These are phyloP conservation scores for Nymphalis urticae DNA, from an alignment of 2,888 invertebrate species.

Conservation along the genomic window DNA sequence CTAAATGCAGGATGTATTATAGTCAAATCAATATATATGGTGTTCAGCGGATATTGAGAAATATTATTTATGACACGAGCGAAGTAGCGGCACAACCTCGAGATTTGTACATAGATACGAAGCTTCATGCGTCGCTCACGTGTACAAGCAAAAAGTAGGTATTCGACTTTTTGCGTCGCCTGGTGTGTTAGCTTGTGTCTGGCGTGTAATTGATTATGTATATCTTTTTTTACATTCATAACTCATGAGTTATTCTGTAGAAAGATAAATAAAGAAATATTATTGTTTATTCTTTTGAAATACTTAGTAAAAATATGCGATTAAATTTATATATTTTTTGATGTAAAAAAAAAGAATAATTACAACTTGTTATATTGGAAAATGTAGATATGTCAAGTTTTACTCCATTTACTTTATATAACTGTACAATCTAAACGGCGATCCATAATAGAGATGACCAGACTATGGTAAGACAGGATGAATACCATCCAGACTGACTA, in stretches of 20 bases:
- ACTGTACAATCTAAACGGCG: too few species aligned
- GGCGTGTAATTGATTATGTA: constrained; percentile 20
- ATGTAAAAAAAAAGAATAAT: too few species aligned
- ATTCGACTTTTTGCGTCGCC: constrained; percentile 8
- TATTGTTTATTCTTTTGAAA: neutral
- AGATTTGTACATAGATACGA: neutral
- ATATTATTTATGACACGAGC: neutral
- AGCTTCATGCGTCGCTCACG: neutral
- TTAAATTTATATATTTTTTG: too few species aligned
- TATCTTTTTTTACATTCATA: constrained; percentile 14
- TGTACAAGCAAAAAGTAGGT: constrained; percentile 4
- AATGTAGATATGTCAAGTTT: too few species aligned
- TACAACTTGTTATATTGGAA: too few species aligned
- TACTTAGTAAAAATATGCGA: neutral
- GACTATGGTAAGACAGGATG: too few species aligned
- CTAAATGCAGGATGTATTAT: too few species aligned
- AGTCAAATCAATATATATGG: neutral
- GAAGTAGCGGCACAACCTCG: neutral
- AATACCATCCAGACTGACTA: too few species aligned
- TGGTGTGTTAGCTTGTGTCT: neutral
- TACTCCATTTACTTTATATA: too few species aligned
- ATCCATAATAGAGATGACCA: too few species aligned
- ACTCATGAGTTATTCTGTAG: constrained; percentile 8
- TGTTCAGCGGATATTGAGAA: neutral
- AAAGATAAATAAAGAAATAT: constrained; percentile 6